Base-by-base conservation (phyloP, 1,140 invertebrate genomes). In the Pseudomyrmex pallidus region DNA sequence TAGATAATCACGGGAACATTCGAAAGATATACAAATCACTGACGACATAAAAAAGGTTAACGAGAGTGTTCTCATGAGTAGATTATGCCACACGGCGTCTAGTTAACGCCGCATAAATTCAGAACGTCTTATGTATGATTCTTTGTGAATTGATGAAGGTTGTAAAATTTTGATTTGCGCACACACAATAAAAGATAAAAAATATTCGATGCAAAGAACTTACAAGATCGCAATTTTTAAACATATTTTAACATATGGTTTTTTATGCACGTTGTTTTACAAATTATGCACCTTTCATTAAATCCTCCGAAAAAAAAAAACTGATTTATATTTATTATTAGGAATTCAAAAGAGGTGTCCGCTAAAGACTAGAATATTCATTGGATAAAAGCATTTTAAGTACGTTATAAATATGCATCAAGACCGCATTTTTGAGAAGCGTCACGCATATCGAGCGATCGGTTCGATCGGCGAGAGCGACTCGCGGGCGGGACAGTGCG, bases 81-180 rank as follows among this genome's bases (percentile, higher is more conserved):
- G 66, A 70, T 80, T 80, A 80, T 80, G 54, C 20, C 66, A 80
- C 15, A 22, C 54, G n/a, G 8, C 20, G 8, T n/a, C 44, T 80
- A 80, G 66, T 80, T 80, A 80, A 72, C 76, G 54, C 54, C 22
- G 54, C 76, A 80, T 80, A 72, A 80, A 80, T 80, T 52, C 72
- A 50, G 20, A 15, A 12, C 70, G n/a, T 57, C 56, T 80, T 20
- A n/a, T n/a, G 66, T 61, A 59, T 50, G 46, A 5, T n/a, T 48
- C 76, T 48, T n/a, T 20, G 52, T 70, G 66, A 80, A 80, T 80
- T 67, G 44, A 70, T 59, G 44, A 70, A 54, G 62, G n/a, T 80
- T 25, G 17, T 56, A 59, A 72, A 80, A 70, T n/a, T 72, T 35
- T 2, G 35, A 25, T 25, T 25, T 25, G 25, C 25, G 25, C 25